phyloP scores from a whole-genome alignment of 1,140 invertebrate species.

The Trichogramma pretiosum region DNA sequence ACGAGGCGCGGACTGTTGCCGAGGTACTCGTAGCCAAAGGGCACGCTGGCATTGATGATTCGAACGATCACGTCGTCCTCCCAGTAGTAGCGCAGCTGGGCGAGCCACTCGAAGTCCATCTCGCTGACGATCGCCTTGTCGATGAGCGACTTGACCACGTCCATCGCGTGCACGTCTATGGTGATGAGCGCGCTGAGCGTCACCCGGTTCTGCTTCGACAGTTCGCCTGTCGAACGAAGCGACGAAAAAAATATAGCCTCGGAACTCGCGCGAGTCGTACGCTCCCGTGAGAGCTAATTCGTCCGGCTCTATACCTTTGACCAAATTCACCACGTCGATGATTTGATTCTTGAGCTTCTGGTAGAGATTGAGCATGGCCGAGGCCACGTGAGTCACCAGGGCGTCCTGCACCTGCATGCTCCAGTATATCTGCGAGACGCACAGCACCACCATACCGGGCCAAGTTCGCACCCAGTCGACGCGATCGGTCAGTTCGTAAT shows the following conservation, averaged over 20 bases:
- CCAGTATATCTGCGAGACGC: slow-evolving; percentile 85
- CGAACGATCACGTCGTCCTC: slow-evolving; percentile 71
- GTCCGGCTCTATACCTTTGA: slow-evolving; percentile 31
- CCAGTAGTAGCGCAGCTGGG: slow-evolving; percentile 87
- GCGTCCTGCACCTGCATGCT: slow-evolving; percentile 67
- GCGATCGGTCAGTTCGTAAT: slow-evolving; percentile 57
- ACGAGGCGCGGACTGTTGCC: slow-evolving; percentile 68
- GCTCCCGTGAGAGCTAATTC: too few species aligned
- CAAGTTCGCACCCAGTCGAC: slow-evolving; percentile 71
- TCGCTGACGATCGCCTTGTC: slow-evolving; percentile 60
- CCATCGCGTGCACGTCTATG: slow-evolving; percentile 84
- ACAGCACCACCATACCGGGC: slow-evolving; percentile 84
- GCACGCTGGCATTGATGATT: slow-evolving; percentile 78
- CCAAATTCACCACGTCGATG: slow-evolving; percentile 52
- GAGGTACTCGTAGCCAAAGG: slow-evolving; percentile 87
- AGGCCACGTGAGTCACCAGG: slow-evolving; percentile 50
- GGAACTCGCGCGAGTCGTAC: too few species aligned
- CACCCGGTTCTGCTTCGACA: slow-evolving; percentile 59
- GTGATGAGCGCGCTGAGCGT: slow-evolving; percentile 82
- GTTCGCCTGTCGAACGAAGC: slow-evolving; percentile 42
- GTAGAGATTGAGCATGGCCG: slow-evolving; percentile 50
- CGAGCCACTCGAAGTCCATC: slow-evolving; percentile 84
- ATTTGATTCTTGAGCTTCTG: slow-evolving; percentile 49
- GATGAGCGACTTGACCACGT: slow-evolving; percentile 70
- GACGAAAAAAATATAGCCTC: too few species aligned